Percentiles rank a stretch among this genome's conserved stretches.
phyloP scores from a whole-genome alignment of 2,888 invertebrate species.

The Axea sp. region DNA sequence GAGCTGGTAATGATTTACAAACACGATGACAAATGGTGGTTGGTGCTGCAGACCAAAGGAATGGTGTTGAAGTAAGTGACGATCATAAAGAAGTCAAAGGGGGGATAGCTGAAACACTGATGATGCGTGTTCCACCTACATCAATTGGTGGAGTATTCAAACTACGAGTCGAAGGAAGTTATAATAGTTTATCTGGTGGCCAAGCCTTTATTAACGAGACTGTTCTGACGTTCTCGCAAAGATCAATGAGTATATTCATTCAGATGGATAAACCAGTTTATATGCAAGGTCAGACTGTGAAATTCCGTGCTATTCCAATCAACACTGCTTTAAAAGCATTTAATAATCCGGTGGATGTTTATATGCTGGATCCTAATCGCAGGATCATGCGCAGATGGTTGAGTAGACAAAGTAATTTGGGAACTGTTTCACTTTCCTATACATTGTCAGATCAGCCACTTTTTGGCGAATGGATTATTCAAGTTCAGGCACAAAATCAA shows the following conservation, averaged over 20 bases:
- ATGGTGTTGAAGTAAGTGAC: constrained; percentile 93
- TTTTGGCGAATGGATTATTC: constrained; percentile 95
- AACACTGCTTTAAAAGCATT: constrained; percentile 95
- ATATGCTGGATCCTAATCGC: constrained; percentile 92
- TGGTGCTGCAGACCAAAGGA: constrained; percentile 92
- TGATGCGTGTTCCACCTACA: constrained; percentile 93
- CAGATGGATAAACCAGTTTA: constrained; percentile 97
- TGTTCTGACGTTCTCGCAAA: constrained; percentile 88
- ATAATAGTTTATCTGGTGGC: constrained; percentile 89
- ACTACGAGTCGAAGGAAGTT: constrained; percentile 89
- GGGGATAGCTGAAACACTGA: constrained; percentile 92
- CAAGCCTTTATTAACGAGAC: constrained; percentile 95
- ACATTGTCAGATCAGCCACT: constrained; percentile 94
- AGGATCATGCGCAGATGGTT: constrained; percentile 95
- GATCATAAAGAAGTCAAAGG: constrained; percentile 90
- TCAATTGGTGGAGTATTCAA: constrained; percentile 91
- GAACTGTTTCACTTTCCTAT: constrained; percentile 95
- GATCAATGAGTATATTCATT: constrained; percentile 97
- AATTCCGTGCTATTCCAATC: constrained; percentile 95
- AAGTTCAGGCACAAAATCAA: constrained; percentile 93
- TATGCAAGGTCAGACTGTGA: constrained; percentile 91
- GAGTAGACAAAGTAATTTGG: constrained; percentile 92
- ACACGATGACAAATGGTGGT: too few species aligned
- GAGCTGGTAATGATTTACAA: too few species aligned
- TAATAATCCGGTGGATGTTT: constrained; percentile 94